Conservation (phyloP, 2,113 vertebrate genomes). For the Oncorhynchus mykiss region DNA sequence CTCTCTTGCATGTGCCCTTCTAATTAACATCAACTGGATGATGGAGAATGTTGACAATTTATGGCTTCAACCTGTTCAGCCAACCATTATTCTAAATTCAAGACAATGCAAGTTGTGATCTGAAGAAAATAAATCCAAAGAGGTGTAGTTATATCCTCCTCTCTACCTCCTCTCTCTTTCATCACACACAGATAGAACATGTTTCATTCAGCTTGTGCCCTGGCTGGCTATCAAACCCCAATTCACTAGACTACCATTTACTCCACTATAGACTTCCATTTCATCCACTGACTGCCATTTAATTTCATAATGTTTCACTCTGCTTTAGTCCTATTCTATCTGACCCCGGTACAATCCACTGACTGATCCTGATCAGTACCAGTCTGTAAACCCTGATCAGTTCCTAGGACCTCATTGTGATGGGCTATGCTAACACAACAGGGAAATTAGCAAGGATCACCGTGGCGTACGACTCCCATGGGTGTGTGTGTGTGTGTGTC, state of each 20-base stretch:
- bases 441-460: conserved; percentile 39
- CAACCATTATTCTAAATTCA: not conserved
- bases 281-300: too few relatives aligned
- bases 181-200: not conserved
- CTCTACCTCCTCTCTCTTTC: not conserved
- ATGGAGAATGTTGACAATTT: too few relatives aligned
- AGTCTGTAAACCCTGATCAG: not conserved
- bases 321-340: too few relatives aligned
- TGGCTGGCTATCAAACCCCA: not conserved
- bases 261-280: too few relatives aligned
- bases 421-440: conserved; percentile 20
- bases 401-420: not conserved
- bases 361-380: not conserved
- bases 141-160: not conserved
- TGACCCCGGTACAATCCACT: not conserved
- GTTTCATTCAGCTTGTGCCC: not conserved
- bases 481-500: conserved; percentile 11
- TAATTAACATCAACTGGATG: too few relatives aligned
- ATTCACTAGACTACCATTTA: too few relatives aligned
- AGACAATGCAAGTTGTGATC: too few relatives aligned
- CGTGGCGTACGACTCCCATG: conserved; percentile 48
- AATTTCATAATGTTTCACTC: too few relatives aligned
- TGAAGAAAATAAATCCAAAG: not conserved
- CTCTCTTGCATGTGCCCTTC: too few relatives aligned
- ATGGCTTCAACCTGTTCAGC: not conserved